Base-by-base conservation (phyloP, 2,888 invertebrate genomes). In the Onthophagus sagittarius region DNA sequence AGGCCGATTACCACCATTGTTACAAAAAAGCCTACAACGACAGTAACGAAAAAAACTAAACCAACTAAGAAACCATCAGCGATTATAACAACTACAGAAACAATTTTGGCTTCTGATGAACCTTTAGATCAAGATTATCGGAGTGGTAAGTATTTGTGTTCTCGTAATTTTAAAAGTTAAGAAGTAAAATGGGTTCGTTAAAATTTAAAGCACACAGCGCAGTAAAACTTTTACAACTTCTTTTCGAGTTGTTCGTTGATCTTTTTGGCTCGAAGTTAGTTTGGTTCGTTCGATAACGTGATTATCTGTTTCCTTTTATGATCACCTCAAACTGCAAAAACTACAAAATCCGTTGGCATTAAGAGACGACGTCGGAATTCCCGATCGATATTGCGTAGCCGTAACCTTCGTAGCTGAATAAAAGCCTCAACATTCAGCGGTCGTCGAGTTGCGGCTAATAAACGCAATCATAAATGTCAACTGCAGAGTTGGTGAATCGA, bases 1-100 rank as follows among this genome's bases (percentile, higher is more conserved):
- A 86, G 83, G 70, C 76, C 85, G 0, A 81, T 84, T 5, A 70
- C 64, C 7, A 69, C 72, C 5, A n/a, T 33, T 13, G 63, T 62
- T n/a, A 15, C 71, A 11, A 73, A 70, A 70, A 73, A 62, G 7
- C 78, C 79, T 15, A 79, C 79, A 0, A 71, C 75, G 5, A 76
- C 77, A 39, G 15, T 67, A 53, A 74, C 75, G 9, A 77, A 75
- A 53, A 79, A 76, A 15, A 75, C 77, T 32, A 84, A 77, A 76
- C 79, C 77, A 13, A 81, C 79, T 5, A 78, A 77, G 70, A 84
- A 77, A 74, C 73, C 76, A 1, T 74, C 77, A 31, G 75, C 77
- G 5, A 75, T 79, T 7, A 78, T 80, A 4, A 80, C 79, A 9
- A 82, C 80, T 9, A 80, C 81, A 5, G 62, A 72, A 31, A 69